Evolutionary conservation across 1,140 invertebrate genomes (phyloP).

Genomic region (Lepidurus couesii): DNA sequence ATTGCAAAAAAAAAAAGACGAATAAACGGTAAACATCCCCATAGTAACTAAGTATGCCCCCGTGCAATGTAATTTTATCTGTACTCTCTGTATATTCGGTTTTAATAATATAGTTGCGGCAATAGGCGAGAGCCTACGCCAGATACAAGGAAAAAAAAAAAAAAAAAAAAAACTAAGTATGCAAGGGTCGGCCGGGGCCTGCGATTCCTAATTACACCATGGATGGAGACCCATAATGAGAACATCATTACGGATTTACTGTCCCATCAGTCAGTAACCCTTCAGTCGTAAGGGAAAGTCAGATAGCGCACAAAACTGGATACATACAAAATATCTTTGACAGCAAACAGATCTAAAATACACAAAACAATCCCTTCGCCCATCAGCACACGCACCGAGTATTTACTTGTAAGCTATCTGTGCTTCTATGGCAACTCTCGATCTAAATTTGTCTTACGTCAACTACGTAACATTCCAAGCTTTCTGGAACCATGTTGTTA

Average conservation of each 20-base stretch:
- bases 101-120: no score
- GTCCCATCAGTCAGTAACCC: conserved; percentile 5
- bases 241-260: conserved; percentile 16
- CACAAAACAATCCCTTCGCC: not conserved
- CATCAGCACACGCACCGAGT: not conserved
- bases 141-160: no score
- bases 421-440: conserved; percentile 5
- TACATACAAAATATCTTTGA: not conserved
- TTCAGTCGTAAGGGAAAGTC: not conserved
- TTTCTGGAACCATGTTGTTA: not conserved
- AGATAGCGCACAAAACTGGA: not conserved
- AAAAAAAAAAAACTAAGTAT: conserved; percentile 10
- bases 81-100: no score
- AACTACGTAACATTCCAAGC: not conserved
- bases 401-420: not conserved
- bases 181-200: not conserved
- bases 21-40: conserved; percentile 10
- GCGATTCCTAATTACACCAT: not conserved
- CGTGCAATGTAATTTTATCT: no score
- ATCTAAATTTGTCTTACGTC: not conserved
- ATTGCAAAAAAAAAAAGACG: not conserved
- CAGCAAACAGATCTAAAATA: not conserved
- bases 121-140: no score
- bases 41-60: conserved; percentile 6
- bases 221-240: not conserved